A percentile compares a stretch with the other conserved stretches of the same genome.
These are phyloP conservation scores for Amphipoea oculea DNA, from an alignment of 2,888 invertebrate species.

Conservation along the genomic window DNA sequence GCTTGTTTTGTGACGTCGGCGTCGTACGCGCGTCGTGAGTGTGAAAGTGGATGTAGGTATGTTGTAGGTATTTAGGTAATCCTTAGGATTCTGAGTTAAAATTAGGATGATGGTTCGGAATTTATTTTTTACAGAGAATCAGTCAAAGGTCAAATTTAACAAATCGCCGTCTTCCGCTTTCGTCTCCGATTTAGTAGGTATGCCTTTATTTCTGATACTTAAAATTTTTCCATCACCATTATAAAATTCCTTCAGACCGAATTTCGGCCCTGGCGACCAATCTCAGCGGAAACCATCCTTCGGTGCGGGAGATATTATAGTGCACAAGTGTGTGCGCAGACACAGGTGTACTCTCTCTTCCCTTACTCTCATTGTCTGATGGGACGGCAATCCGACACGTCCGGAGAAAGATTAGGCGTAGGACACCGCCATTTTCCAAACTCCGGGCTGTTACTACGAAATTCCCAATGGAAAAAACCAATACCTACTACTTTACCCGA, in stretches of 20 bases:
- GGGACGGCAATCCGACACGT: neutral
- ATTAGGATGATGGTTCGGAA: neutral
- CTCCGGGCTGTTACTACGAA: too few species aligned
- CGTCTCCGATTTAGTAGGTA: neutral
- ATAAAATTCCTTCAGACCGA: neutral
- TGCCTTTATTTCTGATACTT: too few species aligned
- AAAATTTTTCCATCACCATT: neutral
- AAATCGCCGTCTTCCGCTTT: too few species aligned
- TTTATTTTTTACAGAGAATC: neutral
- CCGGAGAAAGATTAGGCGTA: neutral
- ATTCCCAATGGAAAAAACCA: too few species aligned
- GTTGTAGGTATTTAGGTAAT: conserved; percentile 15
- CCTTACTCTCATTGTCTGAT: neutral
- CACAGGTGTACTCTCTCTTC: neutral
- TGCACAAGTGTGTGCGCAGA: neutral
- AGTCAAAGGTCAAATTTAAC: too few species aligned
- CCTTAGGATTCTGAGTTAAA: neutral
- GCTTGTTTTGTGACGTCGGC: conserved; percentile 22
- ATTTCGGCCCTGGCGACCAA: neutral
- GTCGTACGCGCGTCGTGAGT: conserved; percentile 8
- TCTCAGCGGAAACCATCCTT: neutral
- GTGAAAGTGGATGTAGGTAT: neutral
- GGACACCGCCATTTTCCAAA: neutral
- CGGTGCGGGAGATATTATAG: neutral
- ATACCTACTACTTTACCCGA: too few species aligned